Conservation (phyloP, 2,797 vertebrate species). For the Liasis olivaceus region DNA sequence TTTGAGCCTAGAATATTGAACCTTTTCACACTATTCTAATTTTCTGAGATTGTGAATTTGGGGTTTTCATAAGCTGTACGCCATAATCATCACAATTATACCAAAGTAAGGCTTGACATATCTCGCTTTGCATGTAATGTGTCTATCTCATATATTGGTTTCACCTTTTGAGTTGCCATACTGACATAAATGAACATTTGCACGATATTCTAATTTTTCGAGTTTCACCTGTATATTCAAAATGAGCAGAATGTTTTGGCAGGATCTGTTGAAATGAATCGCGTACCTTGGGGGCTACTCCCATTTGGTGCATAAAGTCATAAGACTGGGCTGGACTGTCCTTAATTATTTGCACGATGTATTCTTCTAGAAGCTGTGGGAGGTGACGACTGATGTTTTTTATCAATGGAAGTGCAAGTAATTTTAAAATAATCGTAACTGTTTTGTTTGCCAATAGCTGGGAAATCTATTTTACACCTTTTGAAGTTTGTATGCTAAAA, state of each 20-base stretch:
- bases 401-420: constrained; percentile 31
- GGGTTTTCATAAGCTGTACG: too few species aligned
- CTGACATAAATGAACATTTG: too few species aligned
- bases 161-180: too few species aligned
- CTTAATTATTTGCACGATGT: background rate
- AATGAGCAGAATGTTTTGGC: background rate
- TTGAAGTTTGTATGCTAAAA: constrained; percentile 46
- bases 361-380: background rate
- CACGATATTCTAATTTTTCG: too few species aligned
- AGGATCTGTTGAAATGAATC: background rate
- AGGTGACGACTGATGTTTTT: constrained; percentile 12
- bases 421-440: constrained; percentile 38
- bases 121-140: too few species aligned
- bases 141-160: too few species aligned
- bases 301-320: background rate
- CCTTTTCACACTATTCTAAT: too few species aligned
- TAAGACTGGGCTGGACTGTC: background rate
- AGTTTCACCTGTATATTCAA: too few species aligned
- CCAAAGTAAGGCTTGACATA: too few species aligned
- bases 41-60: too few species aligned
- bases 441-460: constrained; percentile 48
- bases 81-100: too few species aligned
- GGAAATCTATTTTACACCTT: constrained; percentile 55
- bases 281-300: background rate
- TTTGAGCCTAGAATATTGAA: too few species aligned